Evolutionary conservation across 2,113 vertebrate species (phyloP).

Genomic region (Excalfactoria chinensis): DNA sequence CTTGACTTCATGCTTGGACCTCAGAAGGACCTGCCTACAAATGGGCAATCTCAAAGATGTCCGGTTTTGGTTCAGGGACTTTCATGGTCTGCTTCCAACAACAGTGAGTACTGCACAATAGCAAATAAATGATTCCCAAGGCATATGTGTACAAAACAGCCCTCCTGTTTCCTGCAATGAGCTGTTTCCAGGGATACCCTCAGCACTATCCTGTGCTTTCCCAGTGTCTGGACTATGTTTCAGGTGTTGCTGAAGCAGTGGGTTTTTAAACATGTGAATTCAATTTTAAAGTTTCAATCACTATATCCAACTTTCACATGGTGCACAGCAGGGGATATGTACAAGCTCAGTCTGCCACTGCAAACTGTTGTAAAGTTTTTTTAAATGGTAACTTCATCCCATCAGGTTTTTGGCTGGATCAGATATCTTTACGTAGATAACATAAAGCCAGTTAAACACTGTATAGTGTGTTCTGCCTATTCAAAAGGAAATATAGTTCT

Average conservation of each 20-base stretch:
- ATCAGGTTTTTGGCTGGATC: background rate
- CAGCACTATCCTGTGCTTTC: background rate
- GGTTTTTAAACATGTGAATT: background rate
- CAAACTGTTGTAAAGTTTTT: background rate
- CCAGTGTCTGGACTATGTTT: background rate
- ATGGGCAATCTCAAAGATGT: background rate
- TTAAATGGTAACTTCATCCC: background rate
- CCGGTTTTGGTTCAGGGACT: background rate
- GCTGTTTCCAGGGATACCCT: background rate
- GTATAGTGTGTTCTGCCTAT: background rate
- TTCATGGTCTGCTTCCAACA: background rate
- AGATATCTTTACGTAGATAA: background rate
- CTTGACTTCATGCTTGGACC: background rate
- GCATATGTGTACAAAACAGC: background rate
- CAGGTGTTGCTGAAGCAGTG: accelerated
- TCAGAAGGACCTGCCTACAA: background rate
- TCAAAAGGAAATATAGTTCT: background rate
- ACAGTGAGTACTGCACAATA: background rate
- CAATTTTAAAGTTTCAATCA: background rate
- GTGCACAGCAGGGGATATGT: background rate
- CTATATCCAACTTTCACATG: background rate
- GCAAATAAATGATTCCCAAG: background rate
- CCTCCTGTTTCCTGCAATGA: background rate
- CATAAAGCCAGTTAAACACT: background rate
- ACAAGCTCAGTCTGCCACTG: background rate